Conservation (phyloP, 2,888 invertebrate genomes). For the Pandemis heparana region DNA sequence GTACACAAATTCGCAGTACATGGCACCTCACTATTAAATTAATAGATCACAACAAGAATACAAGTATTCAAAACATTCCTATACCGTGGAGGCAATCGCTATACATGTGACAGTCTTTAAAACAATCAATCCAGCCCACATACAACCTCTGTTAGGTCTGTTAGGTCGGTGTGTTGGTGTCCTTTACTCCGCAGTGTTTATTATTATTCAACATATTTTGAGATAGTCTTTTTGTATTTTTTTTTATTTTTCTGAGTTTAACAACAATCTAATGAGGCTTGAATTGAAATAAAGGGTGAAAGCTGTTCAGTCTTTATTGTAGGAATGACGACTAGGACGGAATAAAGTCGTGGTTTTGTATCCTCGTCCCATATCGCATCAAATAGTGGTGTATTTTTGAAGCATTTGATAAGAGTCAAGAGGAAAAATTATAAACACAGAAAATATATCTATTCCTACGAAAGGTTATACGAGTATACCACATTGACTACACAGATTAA, state of each 20-base stretch:
- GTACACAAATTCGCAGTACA: constrained; percentile 72
- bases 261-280: too few species aligned
- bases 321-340: neutral
- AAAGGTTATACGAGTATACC: too few species aligned
- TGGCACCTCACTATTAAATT: constrained; percentile 78
- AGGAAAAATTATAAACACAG: too few species aligned
- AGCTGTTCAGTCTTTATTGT: neutral
- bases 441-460: too few species aligned
- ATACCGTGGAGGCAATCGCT: constrained; percentile 26
- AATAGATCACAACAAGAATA: constrained; percentile 73
- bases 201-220: too few species aligned
- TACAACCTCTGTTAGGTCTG: too few species aligned
- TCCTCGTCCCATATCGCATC: neutral
- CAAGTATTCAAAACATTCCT: constrained; percentile 51
- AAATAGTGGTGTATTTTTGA: neutral
- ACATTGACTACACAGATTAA: neutral
- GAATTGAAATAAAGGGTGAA: neutral
- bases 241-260: too few species aligned
- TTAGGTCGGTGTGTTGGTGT: too few species aligned
- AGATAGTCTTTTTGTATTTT: too few species aligned
- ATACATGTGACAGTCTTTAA: constrained; percentile 13
- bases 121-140: neutral
- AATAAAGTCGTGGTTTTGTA: neutral
- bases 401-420: neutral
- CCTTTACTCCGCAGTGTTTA: too few species aligned